Percentiles rank a stretch among this genome's conserved stretches.
Conservation (phyloP, 2,888 invertebrate genomes). For the Conchocele bisecta region DNA sequence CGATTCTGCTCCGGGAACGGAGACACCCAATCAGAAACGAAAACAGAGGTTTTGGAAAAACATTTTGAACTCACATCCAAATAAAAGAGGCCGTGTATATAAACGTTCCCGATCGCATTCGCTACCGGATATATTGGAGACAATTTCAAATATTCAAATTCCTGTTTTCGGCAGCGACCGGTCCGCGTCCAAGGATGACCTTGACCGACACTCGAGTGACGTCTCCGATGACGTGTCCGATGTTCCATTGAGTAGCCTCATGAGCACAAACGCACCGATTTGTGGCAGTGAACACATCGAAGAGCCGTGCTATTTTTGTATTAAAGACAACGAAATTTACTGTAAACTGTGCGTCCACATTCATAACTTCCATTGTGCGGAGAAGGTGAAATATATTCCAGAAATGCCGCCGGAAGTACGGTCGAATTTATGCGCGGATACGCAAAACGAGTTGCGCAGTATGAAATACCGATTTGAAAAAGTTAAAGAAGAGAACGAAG, state of each 20-base stretch:
- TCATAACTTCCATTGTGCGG: conserved; percentile 54
- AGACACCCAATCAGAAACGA: too few relatives aligned
- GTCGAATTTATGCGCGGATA: conserved; percentile 27
- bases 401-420: conserved; percentile 51
- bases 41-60: too few relatives aligned
- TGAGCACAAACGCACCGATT: too few relatives aligned
- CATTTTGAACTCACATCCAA: too few relatives aligned
- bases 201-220: too few relatives aligned
- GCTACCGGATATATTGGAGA: conserved; percentile 49
- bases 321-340: conserved; percentile 57
- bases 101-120: conserved; percentile 37
- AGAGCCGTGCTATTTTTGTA: conserved; percentile 47
- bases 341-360: conserved; percentile 47
- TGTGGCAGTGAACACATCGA: conserved; percentile 44
- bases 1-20: too few relatives aligned
- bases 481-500: conserved; percentile 40
- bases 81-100: not conserved
- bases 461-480: conserved; percentile 39
- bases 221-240: too few relatives aligned
- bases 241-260: too few relatives aligned
- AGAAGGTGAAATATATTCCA: conserved; percentile 55
- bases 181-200: not conserved
- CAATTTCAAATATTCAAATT: conserved; percentile 23
- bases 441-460: conserved; percentile 30
- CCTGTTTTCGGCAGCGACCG: too few relatives aligned